Evolutionary conservation across 2,113 vertebrate genomes (phyloP).

Genomic region (Telmatochromis sp.): DNA sequence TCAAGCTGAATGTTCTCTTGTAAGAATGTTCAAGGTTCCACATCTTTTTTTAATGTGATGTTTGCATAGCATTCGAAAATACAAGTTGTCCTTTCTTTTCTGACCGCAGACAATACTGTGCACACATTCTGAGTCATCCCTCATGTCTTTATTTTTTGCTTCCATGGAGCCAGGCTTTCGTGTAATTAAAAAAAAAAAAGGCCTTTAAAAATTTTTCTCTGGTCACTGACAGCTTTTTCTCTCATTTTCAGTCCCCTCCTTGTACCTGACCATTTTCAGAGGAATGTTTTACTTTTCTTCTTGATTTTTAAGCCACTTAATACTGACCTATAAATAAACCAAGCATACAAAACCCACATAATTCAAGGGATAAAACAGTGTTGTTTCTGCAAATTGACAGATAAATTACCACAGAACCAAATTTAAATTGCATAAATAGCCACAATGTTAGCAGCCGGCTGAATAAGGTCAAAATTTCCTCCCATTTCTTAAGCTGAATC

Average conservation of each 20-base stretch:
- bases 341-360: not conserved
- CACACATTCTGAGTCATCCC: not conserved
- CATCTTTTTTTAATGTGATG: not conserved
- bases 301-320: not conserved
- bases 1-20: not conserved
- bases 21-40: not conserved
- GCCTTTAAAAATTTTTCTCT: not conserved
- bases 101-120: not conserved
- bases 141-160: not conserved
- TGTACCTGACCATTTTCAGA: not conserved
- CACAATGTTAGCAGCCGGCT: not conserved
- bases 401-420: not conserved
- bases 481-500: not conserved
- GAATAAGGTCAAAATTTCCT: not conserved
- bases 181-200: not conserved
- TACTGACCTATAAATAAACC: not conserved
- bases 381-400: not conserved
- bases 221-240: not conserved
- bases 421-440: not conserved
- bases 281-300: not conserved
- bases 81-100: not conserved
- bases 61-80: not conserved
- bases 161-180: not conserved
- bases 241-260: not conserved
- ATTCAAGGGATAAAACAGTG: not conserved